A percentile compares a stretch with the other conserved stretches of the same genome.
These are phyloP conservation scores for Centropristis striata DNA, from an alignment of 2,113 vertebrate species.

Conservation along the genomic window DNA sequence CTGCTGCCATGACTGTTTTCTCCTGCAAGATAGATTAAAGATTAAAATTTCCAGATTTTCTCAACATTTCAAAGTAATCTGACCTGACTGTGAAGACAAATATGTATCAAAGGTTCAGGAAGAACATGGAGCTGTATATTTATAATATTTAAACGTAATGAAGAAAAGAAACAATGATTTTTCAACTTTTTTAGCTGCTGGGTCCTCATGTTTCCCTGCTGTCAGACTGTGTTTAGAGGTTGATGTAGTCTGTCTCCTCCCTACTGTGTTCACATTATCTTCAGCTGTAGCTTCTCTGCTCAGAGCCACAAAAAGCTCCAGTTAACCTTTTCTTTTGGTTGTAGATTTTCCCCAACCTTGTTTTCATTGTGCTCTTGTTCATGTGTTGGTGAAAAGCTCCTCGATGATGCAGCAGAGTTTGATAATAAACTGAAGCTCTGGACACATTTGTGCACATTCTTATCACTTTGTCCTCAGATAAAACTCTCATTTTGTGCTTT, in stretches of 20 bases:
- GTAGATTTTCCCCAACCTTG: background rate
- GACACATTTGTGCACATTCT: background rate
- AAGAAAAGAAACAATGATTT: too few species aligned
- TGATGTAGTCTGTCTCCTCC: slow-evolving; percentile 18
- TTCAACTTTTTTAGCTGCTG: background rate
- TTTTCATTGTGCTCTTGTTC: too few species aligned
- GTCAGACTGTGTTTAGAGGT: slow-evolving; percentile 4
- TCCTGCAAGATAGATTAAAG: too few species aligned
- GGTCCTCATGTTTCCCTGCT: background rate
- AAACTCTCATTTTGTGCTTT: slow-evolving; percentile 13
- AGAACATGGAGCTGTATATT: too few species aligned
- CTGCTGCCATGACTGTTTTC: too few species aligned
- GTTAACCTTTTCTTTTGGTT: background rate
- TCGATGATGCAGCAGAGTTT: too few species aligned
- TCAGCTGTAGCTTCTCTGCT: slow-evolving; percentile 6
- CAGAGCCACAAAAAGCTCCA: slow-evolving; percentile 5
- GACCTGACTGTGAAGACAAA: too few species aligned
- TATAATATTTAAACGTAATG: too few species aligned
- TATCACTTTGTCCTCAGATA: slow-evolving; percentile 21
- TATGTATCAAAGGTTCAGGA: too few species aligned
- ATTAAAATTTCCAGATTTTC: too few species aligned
- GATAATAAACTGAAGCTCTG: background rate
- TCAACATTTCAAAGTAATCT: too few species aligned
- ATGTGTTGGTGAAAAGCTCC: background rate
- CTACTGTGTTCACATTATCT: slow-evolving; percentile 39